Conservation (phyloP, 1,140 invertebrate genomes). For the Magallana angulata region DNA sequence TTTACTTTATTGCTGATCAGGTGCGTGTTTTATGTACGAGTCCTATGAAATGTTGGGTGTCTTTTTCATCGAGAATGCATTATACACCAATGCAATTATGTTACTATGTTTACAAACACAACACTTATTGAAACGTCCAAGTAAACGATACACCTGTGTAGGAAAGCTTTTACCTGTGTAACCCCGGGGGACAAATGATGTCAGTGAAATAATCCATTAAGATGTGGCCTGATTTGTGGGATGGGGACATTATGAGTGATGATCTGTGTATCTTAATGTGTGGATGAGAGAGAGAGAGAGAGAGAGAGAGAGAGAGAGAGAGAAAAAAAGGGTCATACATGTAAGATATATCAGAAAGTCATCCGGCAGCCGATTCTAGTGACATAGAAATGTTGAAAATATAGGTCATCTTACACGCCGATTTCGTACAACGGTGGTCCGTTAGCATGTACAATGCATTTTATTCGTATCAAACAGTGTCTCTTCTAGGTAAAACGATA, state of each 20-base stretch:
- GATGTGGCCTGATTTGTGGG: not conserved
- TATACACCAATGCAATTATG: not conserved
- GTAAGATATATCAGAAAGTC: not conserved
- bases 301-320: constrained; percentile 29
- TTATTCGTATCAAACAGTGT: not conserved
- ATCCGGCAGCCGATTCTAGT: not conserved
- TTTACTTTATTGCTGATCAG: too few relatives aligned
- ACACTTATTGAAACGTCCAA: not conserved
- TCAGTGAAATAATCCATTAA: constrained; percentile 11
- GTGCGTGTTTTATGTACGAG: too few relatives aligned
- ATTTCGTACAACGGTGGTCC: not conserved
- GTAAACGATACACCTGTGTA: not conserved
- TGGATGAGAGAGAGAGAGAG: not conserved
- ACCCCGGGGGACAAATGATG: not conserved
- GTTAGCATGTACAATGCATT: not conserved
- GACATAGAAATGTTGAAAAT: constrained; percentile 1
- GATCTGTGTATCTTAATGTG: not conserved
- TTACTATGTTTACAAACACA: not conserved
- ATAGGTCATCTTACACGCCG: not conserved
- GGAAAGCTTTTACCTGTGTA: not conserved
- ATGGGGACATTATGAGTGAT: not conserved
- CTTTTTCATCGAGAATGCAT: not conserved
- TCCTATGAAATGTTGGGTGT: not conserved
- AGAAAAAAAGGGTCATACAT: not conserved
- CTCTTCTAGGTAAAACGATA: not conserved